phyloP scores from a whole-genome alignment of 1,140 invertebrate genomes.

The Brachionus koreanus region DNA sequence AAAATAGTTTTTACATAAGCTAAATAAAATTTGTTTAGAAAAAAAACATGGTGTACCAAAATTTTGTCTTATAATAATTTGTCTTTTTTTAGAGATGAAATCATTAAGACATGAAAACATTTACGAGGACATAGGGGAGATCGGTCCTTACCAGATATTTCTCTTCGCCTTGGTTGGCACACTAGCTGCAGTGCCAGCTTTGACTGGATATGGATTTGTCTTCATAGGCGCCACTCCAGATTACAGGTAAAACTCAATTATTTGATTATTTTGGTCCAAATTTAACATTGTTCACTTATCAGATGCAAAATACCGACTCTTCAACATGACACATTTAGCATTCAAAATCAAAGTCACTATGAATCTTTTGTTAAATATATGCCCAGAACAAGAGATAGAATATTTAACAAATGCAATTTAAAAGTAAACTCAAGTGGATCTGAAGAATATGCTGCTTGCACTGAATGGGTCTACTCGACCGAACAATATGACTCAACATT shows the following conservation, averaged over 20 bases:
- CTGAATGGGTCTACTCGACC: constrained; percentile 24
- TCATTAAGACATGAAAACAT: neutral
- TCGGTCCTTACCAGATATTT: neutral
- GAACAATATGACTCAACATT: neutral
- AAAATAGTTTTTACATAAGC: too few species aligned
- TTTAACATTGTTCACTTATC: neutral
- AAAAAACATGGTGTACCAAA: too few species aligned
- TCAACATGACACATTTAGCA: neutral
- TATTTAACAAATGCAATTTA: neutral
- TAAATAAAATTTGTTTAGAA: too few species aligned
- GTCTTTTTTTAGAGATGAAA: neutral
- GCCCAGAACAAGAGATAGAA: neutral
- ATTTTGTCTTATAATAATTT: neutral
- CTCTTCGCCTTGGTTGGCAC: neutral
- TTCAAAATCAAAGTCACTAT: neutral
- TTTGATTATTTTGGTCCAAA: neutral
- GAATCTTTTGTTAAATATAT: neutral
- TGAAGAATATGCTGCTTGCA: neutral
- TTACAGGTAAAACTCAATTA: neutral
- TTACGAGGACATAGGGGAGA: neutral
- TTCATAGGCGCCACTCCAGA: neutral
- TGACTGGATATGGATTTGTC: neutral
- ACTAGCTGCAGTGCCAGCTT: neutral
- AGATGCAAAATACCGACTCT: neutral
- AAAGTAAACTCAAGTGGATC: neutral